Evolutionary conservation across 1,140 invertebrate species (phyloP), one percentile per base, ranked within the genome.

Genomic region (Radopholus similis): DNA sequence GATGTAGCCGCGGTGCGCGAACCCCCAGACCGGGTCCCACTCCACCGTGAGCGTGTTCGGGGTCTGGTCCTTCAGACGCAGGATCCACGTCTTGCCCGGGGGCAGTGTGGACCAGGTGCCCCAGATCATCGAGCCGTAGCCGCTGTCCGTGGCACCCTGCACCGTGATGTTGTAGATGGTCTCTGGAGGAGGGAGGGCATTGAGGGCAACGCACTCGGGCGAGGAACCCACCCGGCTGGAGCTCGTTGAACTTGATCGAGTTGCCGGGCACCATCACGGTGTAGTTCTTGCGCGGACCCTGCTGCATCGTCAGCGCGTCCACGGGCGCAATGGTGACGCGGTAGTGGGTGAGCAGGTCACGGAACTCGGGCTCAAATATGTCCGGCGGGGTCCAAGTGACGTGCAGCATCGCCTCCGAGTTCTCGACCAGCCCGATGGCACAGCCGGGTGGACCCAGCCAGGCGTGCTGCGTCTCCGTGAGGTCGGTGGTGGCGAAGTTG

Each of bases 11-110:
- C 60, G 68, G 55, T 83, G 81, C 13, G 64, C 42, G 40, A 67
- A 77, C 42, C 79, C 79, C 79, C 79, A 81, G 28, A 83, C 77
- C n/a, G 79, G 78, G 21, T 82, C 81, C 79, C 79, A 81, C 51
- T 77, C 78, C 15, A 81, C 79, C 26, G 69, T 71, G 28, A 81
- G 51, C n/a, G 79, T 78, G 4, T 74, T 81, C 28, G 79, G 81
- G 28, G 79, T 83, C 55, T 81, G 73, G 64, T 81, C 60, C 53
- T 74, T 82, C 35, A 81, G 72, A 18, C 72, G 44, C 18, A 81
- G 66, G 47, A 81, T 78, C 54, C 82, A 77, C 9, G 64, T 63
- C 51, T 81, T 67, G 53, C 79, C 79, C 26, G 68, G 60, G 28
- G 76, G 71, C n/a, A 81, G 63, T 18, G 79, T 81, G 37, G 78